phyloP scores from a whole-genome alignment of 2,113 vertebrate genomes.

The Ibidorhyncha struthersii region DNA sequence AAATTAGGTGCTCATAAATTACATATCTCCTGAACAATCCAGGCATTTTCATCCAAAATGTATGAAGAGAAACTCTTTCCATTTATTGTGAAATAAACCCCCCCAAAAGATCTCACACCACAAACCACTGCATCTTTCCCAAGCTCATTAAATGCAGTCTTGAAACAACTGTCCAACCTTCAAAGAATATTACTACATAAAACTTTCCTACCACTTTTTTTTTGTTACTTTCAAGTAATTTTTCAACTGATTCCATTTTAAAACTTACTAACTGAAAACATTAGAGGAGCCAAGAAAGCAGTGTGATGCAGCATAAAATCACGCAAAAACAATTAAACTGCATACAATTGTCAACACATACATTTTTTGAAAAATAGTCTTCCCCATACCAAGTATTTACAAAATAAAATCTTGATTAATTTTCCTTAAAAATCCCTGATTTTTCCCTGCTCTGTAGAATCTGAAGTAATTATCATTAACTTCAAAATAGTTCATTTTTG shows the following conservation, averaged over 20 bases:
- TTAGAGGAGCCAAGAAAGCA: background rate
- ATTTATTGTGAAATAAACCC: background rate
- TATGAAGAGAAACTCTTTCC: background rate
- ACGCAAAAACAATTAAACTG: background rate
- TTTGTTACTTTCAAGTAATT: background rate
- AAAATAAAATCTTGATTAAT: background rate
- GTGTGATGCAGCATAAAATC: background rate
- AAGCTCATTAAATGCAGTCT: background rate
- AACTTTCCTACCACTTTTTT: background rate
- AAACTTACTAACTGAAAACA: background rate
- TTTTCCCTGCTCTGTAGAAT: background rate
- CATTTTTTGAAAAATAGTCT: background rate
- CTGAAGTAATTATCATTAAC: background rate
- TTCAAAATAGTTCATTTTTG: background rate
- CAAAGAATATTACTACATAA: background rate
- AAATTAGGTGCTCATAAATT: background rate
- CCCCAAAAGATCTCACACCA: background rate
- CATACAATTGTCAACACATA: background rate
- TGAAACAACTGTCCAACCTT: background rate
- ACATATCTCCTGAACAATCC: background rate
- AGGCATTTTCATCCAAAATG: background rate
- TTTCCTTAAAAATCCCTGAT: background rate
- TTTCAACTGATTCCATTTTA: background rate
- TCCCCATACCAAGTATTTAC: background rate
- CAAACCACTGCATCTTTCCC: background rate